A percentile compares a stretch with the other conserved stretches of the same genome.
These are phyloP conservation scores for Brachylomia viminalis DNA, from an alignment of 2,888 invertebrate species.

Conservation along the genomic window DNA sequence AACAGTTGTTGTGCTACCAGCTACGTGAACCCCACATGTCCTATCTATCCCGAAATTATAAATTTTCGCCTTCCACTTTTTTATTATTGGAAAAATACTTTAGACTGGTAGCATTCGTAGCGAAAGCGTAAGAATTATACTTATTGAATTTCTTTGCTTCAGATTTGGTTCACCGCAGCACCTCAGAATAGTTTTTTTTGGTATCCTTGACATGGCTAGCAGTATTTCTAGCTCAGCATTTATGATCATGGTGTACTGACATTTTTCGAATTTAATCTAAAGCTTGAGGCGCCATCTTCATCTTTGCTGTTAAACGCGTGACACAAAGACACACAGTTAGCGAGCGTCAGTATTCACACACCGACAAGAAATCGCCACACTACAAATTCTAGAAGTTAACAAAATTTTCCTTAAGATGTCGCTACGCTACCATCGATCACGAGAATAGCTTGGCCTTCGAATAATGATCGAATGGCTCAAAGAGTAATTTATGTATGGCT, in stretches of 20 bases:
- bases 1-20: neutral
- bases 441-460: too few relatives aligned
- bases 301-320: neutral
- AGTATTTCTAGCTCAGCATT: neutral
- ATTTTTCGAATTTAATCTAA: too few relatives aligned
- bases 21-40: neutral
- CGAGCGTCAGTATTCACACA: neutral
- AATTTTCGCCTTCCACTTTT: neutral
- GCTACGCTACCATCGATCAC: neutral
- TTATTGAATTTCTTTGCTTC: neutral
- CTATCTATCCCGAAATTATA: neutral
- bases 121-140: neutral
- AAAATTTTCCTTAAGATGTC: conserved; percentile 32
- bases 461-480: too few relatives aligned
- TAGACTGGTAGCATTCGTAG: too few relatives aligned
- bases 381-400: neutral
- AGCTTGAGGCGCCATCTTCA: conserved; percentile 14
- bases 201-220: neutral
- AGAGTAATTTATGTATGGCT: too few relatives aligned
- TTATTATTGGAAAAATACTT: neutral
- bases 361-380: too few relatives aligned
- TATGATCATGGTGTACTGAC: neutral
- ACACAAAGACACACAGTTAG: neutral
- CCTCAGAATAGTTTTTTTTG: too few relatives aligned
- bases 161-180: too few relatives aligned